Evolutionary conservation across 2,797 vertebrate genomes (phyloP), one percentile per base, ranked within the genome.

Genomic region (Fringilla coelebs): DNA sequence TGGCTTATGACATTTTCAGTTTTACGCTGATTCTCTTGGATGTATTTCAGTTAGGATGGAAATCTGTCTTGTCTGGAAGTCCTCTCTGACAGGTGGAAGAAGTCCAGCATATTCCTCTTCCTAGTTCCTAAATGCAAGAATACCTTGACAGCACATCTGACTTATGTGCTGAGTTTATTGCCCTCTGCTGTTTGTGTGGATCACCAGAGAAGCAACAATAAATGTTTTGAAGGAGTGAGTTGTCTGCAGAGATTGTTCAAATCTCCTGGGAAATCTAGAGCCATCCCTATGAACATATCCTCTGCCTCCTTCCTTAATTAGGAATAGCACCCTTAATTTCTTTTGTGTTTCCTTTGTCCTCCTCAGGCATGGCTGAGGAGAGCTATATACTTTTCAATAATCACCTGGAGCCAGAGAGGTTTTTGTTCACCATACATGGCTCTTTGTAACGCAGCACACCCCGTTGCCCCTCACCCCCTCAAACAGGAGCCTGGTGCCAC

Each of bases 361-460:
- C 16, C 6, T 38, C 25, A 41, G 43, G 6, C 19, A 25, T 4
- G 63, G 22, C 10, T 55, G 41, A 63, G 28, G 20, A 41, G 43
- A 75, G 20, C 17, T 74, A 4, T 34, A 9, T 41, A 10, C 20
- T 55, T 38, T 52, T 57, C 54, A 74, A 25, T 13, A 48, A 17
- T 24, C 60, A 51, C 29, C 16, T 54, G 43, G 13, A 80, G 20
- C 26, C 32, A 36, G 19, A 58, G 17, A 14, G 5, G 2, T 29
- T 62, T 74, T 41, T 5, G 1, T 66, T 90, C 13, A 31, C 14
- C 11, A 8, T 14, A 5, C 0, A 1, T n/a, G 49, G 8, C 8
- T 87, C 4, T 24, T 4, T 40, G 34, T 65, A 51, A 20, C 24
- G 13, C 11, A 60, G 7, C 8, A 16, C 5, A 13, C 0, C 12